phyloP scores from a whole-genome alignment of 64 coral and sea anemone genomes.

The Porites lutea region DNA sequence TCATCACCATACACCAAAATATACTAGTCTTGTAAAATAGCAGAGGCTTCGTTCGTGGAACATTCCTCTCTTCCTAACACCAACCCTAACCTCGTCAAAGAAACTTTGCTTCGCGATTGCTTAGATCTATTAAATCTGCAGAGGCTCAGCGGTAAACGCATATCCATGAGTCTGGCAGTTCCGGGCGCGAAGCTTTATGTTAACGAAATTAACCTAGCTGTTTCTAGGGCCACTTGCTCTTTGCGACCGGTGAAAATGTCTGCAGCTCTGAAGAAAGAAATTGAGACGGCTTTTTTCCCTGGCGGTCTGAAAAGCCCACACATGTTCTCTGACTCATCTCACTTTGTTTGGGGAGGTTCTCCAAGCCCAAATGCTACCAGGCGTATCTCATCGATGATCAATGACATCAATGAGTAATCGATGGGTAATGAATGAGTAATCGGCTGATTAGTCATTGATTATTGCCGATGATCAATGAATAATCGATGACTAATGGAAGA shows the following conservation, averaged over 20 bases:
- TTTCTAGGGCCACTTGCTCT: not conserved
- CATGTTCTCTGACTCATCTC: not conserved
- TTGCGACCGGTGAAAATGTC: not conserved
- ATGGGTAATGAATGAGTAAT: too few relatives aligned
- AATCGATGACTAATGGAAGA: too few relatives aligned
- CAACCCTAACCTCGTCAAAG: not conserved
- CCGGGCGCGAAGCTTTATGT: conserved; percentile 34
- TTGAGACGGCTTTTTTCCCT: conserved; percentile 13
- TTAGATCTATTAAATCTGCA: not conserved
- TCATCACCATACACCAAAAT: too few relatives aligned
- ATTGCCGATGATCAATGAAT: too few relatives aligned
- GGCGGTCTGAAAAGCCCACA: conserved; percentile 26
- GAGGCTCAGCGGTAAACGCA: conserved; percentile 2
- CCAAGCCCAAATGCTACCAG: not conserved
- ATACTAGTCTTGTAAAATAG: not conserved
- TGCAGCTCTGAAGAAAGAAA: not conserved
- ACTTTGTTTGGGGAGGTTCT: not conserved
- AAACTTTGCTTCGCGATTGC: not conserved
- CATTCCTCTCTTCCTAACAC: not conserved
- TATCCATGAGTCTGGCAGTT: conserved; percentile 28
- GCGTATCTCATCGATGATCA: too few relatives aligned
- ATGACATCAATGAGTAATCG: too few relatives aligned
- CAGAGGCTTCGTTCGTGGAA: not conserved
- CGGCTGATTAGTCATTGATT: too few relatives aligned
- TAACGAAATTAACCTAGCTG: not conserved